phyloP scores from a whole-genome alignment of 2,888 invertebrate genomes.

The Phytoseiulus persimilis region DNA sequence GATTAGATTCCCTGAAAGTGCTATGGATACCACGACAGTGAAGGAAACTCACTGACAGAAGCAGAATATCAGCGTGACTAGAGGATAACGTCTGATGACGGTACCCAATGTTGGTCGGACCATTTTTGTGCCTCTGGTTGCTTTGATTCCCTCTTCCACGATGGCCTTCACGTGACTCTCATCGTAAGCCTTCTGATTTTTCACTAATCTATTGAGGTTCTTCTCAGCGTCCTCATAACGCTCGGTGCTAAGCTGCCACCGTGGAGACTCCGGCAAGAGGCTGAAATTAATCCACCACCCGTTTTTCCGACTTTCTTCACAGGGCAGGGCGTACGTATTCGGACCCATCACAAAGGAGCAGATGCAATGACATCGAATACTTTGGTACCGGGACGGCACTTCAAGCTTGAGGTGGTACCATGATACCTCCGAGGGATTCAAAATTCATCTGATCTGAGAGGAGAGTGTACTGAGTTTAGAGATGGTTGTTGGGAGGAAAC shows the following conservation, averaged over 20 bases:
- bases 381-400: too few relatives aligned
- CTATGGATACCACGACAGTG: not conserved
- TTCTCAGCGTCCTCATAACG: not conserved
- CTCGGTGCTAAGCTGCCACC: constrained; percentile 23
- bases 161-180: not conserved
- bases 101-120: not conserved
- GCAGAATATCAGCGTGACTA: not conserved
- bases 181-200: not conserved
- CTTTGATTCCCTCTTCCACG: not conserved
- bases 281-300: not conserved
- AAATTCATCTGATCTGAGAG: too few relatives aligned
- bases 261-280: constrained; percentile 7
- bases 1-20: too few relatives aligned
- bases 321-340: too few relatives aligned
- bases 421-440: too few relatives aligned
- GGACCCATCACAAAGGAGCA: too few relatives aligned
- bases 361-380: too few relatives aligned
- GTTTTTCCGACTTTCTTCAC: too few relatives aligned
- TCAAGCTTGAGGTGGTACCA: too few relatives aligned
- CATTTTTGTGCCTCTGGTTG: not conserved
- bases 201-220: not conserved
- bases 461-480: too few relatives aligned
- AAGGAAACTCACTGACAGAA: constrained; percentile 7
- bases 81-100: not conserved
- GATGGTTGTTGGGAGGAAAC: too few relatives aligned